These are phyloP conservation scores for Cotesia vestalis DNA, from an alignment of 1,140 invertebrate genomes.

Conservation along the genomic window DNA sequence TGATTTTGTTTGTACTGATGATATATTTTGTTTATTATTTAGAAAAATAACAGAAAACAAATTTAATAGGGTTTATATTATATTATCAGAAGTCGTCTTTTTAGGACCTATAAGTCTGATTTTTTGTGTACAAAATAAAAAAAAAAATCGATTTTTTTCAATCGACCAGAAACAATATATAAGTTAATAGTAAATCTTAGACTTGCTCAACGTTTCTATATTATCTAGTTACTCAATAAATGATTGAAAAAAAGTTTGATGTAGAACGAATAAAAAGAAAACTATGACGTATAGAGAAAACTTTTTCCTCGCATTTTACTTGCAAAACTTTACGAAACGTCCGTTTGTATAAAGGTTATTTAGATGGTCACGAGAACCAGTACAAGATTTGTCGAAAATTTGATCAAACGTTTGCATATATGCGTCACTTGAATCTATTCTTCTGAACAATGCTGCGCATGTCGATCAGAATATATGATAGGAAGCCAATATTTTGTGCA, in stretches of 20 bases:
- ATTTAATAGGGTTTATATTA: too few species aligned
- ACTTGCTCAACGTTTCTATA: neutral
- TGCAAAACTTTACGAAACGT: conserved; percentile 27
- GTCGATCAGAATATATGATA: conserved; percentile 11
- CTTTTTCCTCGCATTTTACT: conserved; percentile 28
- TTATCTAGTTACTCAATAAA: conserved; percentile 10
- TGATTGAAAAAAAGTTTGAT: conserved; percentile 10
- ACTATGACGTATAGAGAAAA: conserved; percentile 6
- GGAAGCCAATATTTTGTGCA: neutral
- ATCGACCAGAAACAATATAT: neutral
- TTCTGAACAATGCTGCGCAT: conserved; percentile 14
- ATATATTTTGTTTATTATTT: too few species aligned
- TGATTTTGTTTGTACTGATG: too few species aligned
- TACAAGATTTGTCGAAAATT: conserved; percentile 29
- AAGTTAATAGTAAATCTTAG: conserved; percentile 5
- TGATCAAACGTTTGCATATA: conserved; percentile 39
- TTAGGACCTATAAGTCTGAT: too few species aligned
- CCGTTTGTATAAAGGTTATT: conserved; percentile 11
- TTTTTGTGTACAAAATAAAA: neutral
- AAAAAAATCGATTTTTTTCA: neutral
- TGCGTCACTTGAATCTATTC: conserved; percentile 7
- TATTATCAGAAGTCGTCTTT: too few species aligned
- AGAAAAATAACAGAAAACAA: too few species aligned
- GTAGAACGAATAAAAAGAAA: conserved; percentile 17
- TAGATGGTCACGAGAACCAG: neutral